Percentiles rank a stretch among this genome's conserved stretches.
phyloP scores from a whole-genome alignment of 2,113 vertebrate genomes.

The Malurus alboscapulatus region DNA sequence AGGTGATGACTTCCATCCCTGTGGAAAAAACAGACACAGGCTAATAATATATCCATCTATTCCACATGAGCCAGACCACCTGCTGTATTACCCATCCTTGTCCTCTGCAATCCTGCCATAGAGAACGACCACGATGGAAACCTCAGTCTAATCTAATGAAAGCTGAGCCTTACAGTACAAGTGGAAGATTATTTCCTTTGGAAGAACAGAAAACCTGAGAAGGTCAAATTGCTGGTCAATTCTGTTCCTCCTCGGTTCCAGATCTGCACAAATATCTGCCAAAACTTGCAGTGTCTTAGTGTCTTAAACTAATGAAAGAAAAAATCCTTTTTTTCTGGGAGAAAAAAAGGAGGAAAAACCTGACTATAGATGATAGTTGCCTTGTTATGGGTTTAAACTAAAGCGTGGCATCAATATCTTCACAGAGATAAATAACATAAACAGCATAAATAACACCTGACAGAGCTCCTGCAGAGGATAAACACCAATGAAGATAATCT shows the following conservation, averaged over 20 bases:
- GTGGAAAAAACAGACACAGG: background rate
- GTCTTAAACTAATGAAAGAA: background rate
- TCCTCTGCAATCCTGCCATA: background rate
- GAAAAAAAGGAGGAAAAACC: background rate
- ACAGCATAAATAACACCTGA: background rate
- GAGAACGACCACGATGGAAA: background rate
- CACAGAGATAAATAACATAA: background rate
- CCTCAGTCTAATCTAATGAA: background rate
- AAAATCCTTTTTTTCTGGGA: background rate
- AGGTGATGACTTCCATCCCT: background rate
- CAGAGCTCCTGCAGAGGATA: background rate
- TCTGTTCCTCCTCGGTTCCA: background rate
- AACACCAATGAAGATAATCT: background rate
- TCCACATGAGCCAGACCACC: background rate
- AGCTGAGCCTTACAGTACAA: background rate
- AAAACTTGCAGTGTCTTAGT: background rate
- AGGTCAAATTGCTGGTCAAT: background rate
- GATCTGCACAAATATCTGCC: background rate
- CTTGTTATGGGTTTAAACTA: background rate
- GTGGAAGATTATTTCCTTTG: background rate
- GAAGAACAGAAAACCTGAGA: background rate
- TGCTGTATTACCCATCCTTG: background rate
- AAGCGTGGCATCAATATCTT: background rate
- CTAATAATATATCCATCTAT: too few relatives aligned
- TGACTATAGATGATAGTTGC: background rate